These are phyloP conservation scores for Drosophila elegans DNA, from an alignment of 1,140 invertebrate genomes.

Conservation along the genomic window DNA sequence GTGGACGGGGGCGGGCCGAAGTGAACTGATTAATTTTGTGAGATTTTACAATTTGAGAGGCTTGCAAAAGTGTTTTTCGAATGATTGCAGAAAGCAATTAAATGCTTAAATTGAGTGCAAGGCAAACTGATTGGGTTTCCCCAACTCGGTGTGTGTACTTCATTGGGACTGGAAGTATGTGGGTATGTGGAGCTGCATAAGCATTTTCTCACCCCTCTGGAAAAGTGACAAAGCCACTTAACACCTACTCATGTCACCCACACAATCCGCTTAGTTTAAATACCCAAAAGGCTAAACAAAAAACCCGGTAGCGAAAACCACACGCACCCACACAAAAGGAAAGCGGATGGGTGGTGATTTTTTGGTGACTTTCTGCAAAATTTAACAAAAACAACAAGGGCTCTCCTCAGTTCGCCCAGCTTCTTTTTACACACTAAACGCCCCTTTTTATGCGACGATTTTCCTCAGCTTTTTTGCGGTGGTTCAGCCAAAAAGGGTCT, in stretches of 20 bases:
- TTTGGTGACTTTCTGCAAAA: slow-evolving; percentile 78
- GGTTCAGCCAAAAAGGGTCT: slow-evolving; percentile 29
- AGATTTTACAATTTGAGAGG: slow-evolving; percentile 53
- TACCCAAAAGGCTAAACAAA: slow-evolving; percentile 82
- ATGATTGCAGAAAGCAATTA: slow-evolving; percentile 70
- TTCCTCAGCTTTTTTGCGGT: slow-evolving; percentile 51
- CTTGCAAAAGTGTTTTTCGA: slow-evolving; percentile 17
- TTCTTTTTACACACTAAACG: slow-evolving; percentile 70
- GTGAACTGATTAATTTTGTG: slow-evolving; percentile 70
- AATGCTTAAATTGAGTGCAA: slow-evolving; percentile 68
- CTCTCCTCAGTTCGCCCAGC: slow-evolving; percentile 10
- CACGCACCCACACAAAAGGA: slow-evolving; percentile 30
- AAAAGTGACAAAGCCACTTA: slow-evolving; percentile 81
- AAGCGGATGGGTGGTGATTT: slow-evolving; percentile 32
- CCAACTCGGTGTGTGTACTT: neutral
- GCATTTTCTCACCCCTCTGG: slow-evolving; percentile 48
- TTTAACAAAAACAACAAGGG: slow-evolving; percentile 83
- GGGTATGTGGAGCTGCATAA: slow-evolving; percentile 15
- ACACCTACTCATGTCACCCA: slow-evolving; percentile 83
- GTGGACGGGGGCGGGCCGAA: slow-evolving; percentile 8
- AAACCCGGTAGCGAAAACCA: slow-evolving; percentile 58
- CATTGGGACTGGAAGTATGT: neutral
- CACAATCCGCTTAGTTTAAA: slow-evolving; percentile 83
- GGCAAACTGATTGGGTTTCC: slow-evolving; percentile 38
- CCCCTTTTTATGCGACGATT: slow-evolving; percentile 75